Conservation (phyloP, 2,888 invertebrate genomes). For the Disparrhopalites patrizii region DNA sequence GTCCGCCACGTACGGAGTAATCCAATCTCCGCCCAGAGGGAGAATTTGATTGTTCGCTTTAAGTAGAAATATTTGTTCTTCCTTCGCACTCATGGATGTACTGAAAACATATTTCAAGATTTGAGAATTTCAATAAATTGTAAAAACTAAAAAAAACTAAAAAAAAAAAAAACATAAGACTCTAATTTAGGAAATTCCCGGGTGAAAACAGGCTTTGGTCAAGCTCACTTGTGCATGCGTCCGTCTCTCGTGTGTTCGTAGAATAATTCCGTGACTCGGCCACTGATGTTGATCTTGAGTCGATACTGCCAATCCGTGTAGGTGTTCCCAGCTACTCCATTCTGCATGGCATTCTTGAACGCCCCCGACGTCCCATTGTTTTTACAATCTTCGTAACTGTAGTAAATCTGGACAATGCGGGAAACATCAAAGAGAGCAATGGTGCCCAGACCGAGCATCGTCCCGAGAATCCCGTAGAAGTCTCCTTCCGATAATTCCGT, state of each 20-base stretch:
- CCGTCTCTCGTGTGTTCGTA: constrained; percentile 4
- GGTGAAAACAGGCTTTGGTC: not conserved
- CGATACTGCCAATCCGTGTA: constrained; percentile 1
- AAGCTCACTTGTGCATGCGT: not conserved
- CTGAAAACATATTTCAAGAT: no score
- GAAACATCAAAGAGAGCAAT: constrained; percentile 4
- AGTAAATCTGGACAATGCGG: not conserved
- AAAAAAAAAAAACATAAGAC: not conserved
- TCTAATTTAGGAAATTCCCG: no score
- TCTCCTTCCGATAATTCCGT: not conserved
- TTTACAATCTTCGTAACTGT: not conserved
- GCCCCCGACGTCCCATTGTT: not conserved
- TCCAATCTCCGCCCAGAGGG: not conserved
- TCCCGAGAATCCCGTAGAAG: constrained; percentile 16
- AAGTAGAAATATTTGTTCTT: not conserved
- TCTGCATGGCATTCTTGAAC: not conserved
- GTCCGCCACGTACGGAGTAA: not conserved
- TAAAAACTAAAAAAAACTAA: not conserved
- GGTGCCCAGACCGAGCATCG: constrained; percentile 13
- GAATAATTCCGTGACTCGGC: not conserved
- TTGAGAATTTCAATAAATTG: not conserved
- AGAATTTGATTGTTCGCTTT: constrained; percentile 1
- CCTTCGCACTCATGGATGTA: no score
- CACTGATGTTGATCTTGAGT: not conserved
- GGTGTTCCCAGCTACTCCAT: not conserved